phyloP scores from a whole-genome alignment of 2,888 invertebrate species.

The Acanthoscelides obtectus region DNA sequence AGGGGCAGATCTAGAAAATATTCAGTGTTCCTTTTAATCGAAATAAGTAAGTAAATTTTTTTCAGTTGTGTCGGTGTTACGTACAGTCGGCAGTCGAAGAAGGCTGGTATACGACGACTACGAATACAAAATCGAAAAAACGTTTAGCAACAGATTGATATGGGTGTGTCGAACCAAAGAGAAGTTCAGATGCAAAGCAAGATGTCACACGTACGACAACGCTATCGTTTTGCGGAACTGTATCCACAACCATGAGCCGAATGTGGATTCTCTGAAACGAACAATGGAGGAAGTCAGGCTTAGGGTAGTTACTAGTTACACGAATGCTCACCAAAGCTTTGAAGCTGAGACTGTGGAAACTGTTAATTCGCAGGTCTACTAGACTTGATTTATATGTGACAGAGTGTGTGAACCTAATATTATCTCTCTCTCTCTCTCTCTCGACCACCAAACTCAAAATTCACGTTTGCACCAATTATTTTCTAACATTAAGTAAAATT shows the following conservation, averaged over 20 bases:
- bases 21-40: no score
- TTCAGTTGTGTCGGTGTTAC: background rate
- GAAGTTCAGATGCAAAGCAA: conserved; percentile 23
- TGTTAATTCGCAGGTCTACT: background rate
- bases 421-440: no score
- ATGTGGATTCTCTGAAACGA: background rate
- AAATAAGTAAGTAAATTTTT: no score
- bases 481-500: no score
- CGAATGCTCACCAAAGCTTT: background rate
- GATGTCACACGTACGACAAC: conserved; percentile 17
- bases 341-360: background rate
- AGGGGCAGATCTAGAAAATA: no score
- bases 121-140: conserved; percentile 26
- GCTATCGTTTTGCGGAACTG: conserved; percentile 12
- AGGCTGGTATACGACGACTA: conserved; percentile 11
- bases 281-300: background rate
- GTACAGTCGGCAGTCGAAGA: background rate
- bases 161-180: conserved; percentile 33
- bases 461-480: no score
- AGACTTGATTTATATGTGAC: no score
- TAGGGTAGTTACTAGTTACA: background rate
- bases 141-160: conserved; percentile 21
- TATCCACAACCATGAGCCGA: conserved; percentile 17
- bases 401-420: no score
- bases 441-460: no score